Base-by-base conservation (phyloP, 2,888 invertebrate species). In the Athalia rosae region DNA sequence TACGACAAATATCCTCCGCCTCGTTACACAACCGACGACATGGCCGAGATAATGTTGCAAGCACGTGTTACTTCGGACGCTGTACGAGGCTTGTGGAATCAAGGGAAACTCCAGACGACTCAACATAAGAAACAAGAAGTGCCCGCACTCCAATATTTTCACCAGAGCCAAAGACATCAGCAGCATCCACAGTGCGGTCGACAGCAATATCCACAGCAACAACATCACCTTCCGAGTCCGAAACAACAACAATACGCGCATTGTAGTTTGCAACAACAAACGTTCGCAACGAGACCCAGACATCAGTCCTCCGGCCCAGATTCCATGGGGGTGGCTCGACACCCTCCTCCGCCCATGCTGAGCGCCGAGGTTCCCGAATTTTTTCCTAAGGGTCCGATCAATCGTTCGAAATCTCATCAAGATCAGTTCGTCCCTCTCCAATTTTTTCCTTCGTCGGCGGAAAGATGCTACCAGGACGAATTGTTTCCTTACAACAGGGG, bases 331-430 rank as follows among this genome's bases (percentile, higher is more conserved):
- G 63, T 76, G 5, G 41, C 59, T 45, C 74, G 59, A 9, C 62
- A 63, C 64, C n/a, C 66, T 62, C 56, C 74, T 56, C 74, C 74
- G 13, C 78, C 78, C 6, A 64, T 78, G 9, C 62, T 85, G 3
- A 84, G 85, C 76, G 84, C 86, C 13, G 88, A 89, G 77, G 89
- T 89, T 11, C 87, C 89, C 0, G 89, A 89, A 82, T 89, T 89
- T 71, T 89, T 89, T 73, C 89, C 89, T 0, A 89, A 89, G 69
- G 79, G 81, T 3, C 82, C 82, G 5, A 50, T 62, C n/a, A 58
- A 50, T 74, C 47, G 74, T 48, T 74, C 53, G 9, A 78, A 78
- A n/a, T n/a, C 11, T 62, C 76, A 74, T 69, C 77, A 76, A 7
- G 76, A 79, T 41, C 78, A 80, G 8, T 48, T 58, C 61, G 67